Evolutionary conservation across 2,113 vertebrate species (phyloP).

Genomic region (Xiphias gladius): DNA sequence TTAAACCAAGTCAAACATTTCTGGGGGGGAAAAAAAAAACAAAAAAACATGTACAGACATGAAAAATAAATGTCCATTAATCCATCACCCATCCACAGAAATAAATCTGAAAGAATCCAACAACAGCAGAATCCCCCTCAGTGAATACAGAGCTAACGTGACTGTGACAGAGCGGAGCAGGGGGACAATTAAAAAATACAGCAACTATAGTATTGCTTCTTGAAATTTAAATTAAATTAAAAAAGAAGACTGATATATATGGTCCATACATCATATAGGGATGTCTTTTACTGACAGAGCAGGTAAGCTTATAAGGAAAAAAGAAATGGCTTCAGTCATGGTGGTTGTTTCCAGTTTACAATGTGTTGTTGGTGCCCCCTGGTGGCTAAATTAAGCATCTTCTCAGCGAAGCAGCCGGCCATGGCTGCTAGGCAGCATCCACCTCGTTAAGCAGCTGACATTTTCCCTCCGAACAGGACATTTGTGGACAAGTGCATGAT

Average conservation of each 20-base stretch:
- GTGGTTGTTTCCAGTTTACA: conserved; percentile 36
- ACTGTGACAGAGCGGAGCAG: conserved; percentile 35
- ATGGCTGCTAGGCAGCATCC: conserved; percentile 16
- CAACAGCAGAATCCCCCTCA: conserved; percentile 33
- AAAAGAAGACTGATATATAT: conserved; percentile 48
- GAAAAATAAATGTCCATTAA: conserved; percentile 21
- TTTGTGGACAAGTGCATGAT: background rate
- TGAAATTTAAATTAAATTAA: conserved; percentile 48
- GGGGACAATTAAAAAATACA: conserved; percentile 25
- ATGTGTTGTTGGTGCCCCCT: conserved; percentile 58
- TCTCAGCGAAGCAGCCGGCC: conserved; percentile 20
- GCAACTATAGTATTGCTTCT: conserved; percentile 30
- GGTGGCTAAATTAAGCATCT: conserved; percentile 55
- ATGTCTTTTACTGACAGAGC: conserved; percentile 49
- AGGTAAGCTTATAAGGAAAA: conserved; percentile 35
- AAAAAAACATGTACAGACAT: conserved; percentile 20
- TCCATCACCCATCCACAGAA: conserved; percentile 13
- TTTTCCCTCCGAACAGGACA: conserved; percentile 10
- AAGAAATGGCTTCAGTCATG: conserved; percentile 38
- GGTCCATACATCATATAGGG: conserved; percentile 28
- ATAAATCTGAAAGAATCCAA: conserved; percentile 17
- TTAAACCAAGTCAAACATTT: conserved; percentile 53
- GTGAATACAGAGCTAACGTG: conserved; percentile 47
- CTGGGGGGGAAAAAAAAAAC: background rate
- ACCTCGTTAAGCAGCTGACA: conserved; percentile 17